These are phyloP conservation scores for Epinotia demarniana DNA, from an alignment of 2,888 invertebrate genomes.

Conservation along the genomic window DNA sequence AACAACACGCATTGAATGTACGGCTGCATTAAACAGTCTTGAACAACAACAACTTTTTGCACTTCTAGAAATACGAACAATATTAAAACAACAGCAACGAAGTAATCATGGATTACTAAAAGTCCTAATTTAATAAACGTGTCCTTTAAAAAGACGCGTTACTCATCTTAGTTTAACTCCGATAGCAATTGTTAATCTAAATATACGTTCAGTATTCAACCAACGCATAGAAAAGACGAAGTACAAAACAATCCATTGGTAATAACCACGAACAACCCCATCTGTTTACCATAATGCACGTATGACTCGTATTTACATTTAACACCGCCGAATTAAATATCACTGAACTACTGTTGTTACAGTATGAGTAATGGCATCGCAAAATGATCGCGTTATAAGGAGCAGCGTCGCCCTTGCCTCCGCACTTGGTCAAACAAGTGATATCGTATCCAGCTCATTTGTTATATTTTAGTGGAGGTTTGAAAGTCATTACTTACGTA, in stretches of 20 bases:
- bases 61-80: background rate
- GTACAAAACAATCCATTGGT: conserved; percentile 23
- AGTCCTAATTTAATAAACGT: no score
- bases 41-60: background rate
- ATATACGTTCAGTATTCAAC: conserved; percentile 5
- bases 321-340: conserved; percentile 49
- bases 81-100: no score
- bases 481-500: conserved; percentile 16
- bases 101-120: no score
- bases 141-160: background rate
- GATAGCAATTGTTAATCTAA: background rate
- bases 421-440: conserved; percentile 72
- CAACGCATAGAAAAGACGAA: conserved; percentile 14
- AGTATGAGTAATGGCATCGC: conserved; percentile 48
- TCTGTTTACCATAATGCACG: conserved; percentile 46
- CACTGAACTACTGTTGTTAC: conserved; percentile 46
- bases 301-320: conserved; percentile 44
- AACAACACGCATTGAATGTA: background rate
- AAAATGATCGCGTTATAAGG: conserved; percentile 45
- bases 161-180: background rate
- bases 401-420: conserved; percentile 64
- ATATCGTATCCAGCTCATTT: conserved; percentile 66
- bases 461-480: conserved; percentile 38
- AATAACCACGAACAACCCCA: conserved; percentile 39
- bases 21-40: background rate